Evolutionary conservation across 2,113 vertebrate species (phyloP).

Genomic region (Emberiza fucata): DNA sequence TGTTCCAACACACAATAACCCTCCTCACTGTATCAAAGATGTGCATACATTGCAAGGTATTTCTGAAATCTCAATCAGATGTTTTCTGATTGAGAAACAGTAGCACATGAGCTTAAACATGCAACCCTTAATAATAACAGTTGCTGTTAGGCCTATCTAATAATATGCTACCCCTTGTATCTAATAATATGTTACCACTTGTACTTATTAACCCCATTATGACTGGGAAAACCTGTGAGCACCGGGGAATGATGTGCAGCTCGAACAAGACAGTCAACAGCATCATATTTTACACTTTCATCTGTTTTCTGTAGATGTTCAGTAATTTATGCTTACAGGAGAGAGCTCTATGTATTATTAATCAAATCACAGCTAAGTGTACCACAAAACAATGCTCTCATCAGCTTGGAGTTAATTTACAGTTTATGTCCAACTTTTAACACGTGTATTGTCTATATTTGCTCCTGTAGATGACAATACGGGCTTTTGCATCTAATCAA

Average conservation of each 20-base stretch:
- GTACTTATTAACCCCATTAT: not conserved
- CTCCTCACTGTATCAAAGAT: not conserved
- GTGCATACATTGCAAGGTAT: not conserved
- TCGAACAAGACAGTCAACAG: not conserved
- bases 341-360: not conserved
- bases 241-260: not conserved
- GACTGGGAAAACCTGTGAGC: not conserved
- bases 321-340: not conserved
- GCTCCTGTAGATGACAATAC: not conserved
- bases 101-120: not conserved
- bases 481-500: not conserved
- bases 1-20: not conserved
- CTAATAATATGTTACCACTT: not conserved
- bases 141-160: not conserved
- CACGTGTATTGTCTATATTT: not conserved
- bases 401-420: not conserved
- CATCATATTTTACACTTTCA: not conserved
- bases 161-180: not conserved
- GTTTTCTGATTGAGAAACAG: not conserved
- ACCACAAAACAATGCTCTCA: not conserved
- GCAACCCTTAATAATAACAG: not conserved
- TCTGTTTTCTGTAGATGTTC: conserved; percentile 2
- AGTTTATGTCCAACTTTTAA: not conserved
- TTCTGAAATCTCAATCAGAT: not conserved
- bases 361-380: not conserved